These are phyloP conservation scores for Penelope pileata DNA, from an alignment of 2,113 vertebrate species.

Conservation along the genomic window DNA sequence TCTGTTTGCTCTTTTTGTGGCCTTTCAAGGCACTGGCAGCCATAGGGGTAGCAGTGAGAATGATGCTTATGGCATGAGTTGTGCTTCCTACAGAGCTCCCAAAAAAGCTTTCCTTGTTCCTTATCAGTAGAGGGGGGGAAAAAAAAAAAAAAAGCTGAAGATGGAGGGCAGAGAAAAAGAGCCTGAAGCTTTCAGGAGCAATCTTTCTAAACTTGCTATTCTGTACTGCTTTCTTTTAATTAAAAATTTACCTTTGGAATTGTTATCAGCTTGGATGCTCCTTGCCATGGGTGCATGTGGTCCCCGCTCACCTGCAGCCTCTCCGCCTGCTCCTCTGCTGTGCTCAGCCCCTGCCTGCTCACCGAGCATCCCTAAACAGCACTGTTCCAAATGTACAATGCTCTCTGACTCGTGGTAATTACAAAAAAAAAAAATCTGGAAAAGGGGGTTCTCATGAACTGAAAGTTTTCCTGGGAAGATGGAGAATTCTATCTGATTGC, in stretches of 20 bases:
- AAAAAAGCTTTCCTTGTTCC: constrained; percentile 5
- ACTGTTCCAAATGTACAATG: constrained; percentile 27
- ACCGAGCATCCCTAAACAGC: constrained; percentile 47
- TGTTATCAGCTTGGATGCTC: neutral
- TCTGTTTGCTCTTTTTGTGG: neutral
- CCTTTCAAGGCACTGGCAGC: neutral
- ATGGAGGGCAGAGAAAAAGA: neutral
- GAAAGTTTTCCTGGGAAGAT: constrained; percentile 35
- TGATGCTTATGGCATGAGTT: neutral
- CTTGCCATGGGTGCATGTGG: neutral
- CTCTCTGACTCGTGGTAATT: constrained; percentile 17
- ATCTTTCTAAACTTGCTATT: constrained; percentile 24
- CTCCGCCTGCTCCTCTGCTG: constrained; percentile 37
- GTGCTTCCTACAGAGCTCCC: neutral
- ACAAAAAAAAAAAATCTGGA: neutral
- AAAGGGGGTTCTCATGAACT: neutral
- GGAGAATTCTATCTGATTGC: neutral
- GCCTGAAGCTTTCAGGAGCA: constrained; percentile 9
- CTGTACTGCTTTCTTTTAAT: neutral
- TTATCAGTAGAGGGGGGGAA: neutral
- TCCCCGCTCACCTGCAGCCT: constrained; percentile 29
- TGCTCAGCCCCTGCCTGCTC: constrained; percentile 56
- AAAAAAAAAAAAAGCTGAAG: neutral
- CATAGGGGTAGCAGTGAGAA: neutral
- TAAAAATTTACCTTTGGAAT: constrained; percentile 23